These are phyloP conservation scores for Lordiphosa fenestrarum DNA, from an alignment of 2,888 invertebrate species.

Conservation along the genomic window DNA sequence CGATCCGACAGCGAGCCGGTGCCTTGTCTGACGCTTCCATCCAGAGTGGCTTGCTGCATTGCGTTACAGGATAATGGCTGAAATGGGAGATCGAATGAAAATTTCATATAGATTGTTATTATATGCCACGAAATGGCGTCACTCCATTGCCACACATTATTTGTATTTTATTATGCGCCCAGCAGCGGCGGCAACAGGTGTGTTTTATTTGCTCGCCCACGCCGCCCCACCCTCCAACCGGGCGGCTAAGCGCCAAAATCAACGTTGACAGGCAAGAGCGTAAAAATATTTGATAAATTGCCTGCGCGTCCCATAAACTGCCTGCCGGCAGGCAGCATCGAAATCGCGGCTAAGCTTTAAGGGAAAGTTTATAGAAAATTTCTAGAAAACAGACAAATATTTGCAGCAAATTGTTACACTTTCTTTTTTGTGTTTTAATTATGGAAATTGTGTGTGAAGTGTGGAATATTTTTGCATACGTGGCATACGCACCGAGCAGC, in stretches of 20 bases:
- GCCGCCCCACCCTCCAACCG: not conserved
- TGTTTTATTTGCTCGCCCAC: conserved; percentile 56
- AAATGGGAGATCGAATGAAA: not conserved
- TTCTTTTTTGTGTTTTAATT: no score
- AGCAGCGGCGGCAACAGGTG: conserved; percentile 55
- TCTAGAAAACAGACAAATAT: no score
- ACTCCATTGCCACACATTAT: conserved; percentile 13
- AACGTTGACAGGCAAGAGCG: conserved; percentile 64
- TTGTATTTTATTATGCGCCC: conserved; percentile 41
- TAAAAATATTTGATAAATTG: conserved; percentile 62
- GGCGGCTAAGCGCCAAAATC: conserved; percentile 65
- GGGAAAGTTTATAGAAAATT: no score
- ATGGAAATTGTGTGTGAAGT: no score
- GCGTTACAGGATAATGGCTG: conserved; percentile 1
- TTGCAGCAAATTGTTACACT: no score
- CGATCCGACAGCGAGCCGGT: conserved; percentile 18
- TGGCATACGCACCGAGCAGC: conserved; percentile 54
- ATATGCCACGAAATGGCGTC: conserved; percentile 1
- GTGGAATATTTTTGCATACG: conserved; percentile 52
- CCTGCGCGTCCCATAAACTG: conserved; percentile 23
- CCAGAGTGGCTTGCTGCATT: conserved; percentile 33
- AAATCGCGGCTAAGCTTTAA: not conserved
- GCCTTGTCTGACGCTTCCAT: conserved; percentile 4
- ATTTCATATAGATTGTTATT: not conserved
- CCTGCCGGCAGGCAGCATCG: conserved; percentile 5